These are phyloP conservation scores for Malacoctenus gilli DNA, from an alignment of 2,797 vertebrate genomes.

Conservation along the genomic window DNA sequence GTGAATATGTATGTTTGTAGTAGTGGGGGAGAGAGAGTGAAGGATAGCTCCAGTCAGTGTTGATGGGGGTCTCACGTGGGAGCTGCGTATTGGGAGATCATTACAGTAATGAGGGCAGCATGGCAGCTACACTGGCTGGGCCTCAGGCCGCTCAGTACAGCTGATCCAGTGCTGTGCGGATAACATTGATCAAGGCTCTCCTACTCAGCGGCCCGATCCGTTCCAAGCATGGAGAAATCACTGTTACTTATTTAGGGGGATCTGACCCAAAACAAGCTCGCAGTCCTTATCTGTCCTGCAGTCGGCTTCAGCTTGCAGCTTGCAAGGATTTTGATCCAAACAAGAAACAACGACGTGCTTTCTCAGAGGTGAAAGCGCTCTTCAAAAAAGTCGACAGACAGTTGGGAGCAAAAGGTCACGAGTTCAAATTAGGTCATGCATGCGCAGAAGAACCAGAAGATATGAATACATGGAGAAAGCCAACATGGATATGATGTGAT, in stretches of 20 bases:
- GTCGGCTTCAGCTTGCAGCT: constrained; percentile 13
- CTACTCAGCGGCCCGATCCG: constrained; percentile 27
- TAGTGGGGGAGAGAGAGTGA: constrained; percentile 9
- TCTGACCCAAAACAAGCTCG: constrained; percentile 47
- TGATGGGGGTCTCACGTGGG: constrained; percentile 56
- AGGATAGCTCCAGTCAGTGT: constrained; percentile 49
- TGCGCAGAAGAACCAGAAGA: constrained; percentile 1
- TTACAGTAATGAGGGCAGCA: constrained; percentile 78
- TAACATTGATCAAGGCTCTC: constrained; percentile 68
- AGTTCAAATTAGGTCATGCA: constrained; percentile 24
- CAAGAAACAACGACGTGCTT: constrained; percentile 20
- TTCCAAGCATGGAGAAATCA: constrained; percentile 46
- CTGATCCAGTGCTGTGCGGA: constrained; percentile 54
- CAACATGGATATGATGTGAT: neutral
- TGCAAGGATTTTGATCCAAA: constrained; percentile 46
- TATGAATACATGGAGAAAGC: neutral
- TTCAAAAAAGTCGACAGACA: constrained; percentile 52
- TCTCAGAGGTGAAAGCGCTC: no score
- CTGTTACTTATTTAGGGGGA: constrained; percentile 62
- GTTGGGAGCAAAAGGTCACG: constrained; percentile 36
- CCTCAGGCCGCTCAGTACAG: constrained; percentile 59
- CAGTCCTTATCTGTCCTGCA: constrained; percentile 31
- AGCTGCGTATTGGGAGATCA: constrained; percentile 69
- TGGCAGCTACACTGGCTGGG: constrained; percentile 59
- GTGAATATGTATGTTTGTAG: constrained; percentile 2